Base-by-base conservation (phyloP, 2,888 invertebrate species). In the Lissocephala sabroskyi region DNA sequence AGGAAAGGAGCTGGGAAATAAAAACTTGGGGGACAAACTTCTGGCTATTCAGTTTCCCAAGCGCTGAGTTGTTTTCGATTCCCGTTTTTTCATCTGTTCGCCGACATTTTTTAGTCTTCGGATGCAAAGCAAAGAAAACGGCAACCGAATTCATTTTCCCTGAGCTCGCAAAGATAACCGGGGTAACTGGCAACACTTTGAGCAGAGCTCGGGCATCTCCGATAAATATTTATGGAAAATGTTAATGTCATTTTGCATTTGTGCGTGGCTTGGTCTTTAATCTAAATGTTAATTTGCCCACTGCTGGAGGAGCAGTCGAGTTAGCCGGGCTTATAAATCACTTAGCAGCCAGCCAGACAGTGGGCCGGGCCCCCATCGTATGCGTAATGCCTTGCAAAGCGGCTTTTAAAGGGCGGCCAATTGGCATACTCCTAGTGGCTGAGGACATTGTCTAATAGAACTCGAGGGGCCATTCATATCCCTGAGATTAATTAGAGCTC, bases 211-310 rank as follows among this genome's bases (percentile, higher is more conserved):
- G 11, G 30, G 52, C 44, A 46, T 13, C 56, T 52, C 55, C 55
- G 44, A 76, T 76, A 74, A 68, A 68, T 76, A 68, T 68, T 73
- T 76, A 68, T 68, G 68, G 23, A 68, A 68, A 76, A 68, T 68
- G 64, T 56, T 63, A 64, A 64, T 76, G 40, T 35, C 9, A 14
- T 35, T 35, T 35, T 35, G 10, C 16, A 10, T 13, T 35, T 17
- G 16, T 35, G 35, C 14, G n/a, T 30, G 30, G 23, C 23, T 23
- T 23, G 59, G 53, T 52, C 68, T 68, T 73, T 68, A 76, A 68
- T 68, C 67, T 68, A 68, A 68, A 68, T 68, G 67, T 76, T 68
- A 68, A 68, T 68, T 76, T 56, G 43, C 29, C 40, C 26, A 42
- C 19, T 7, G 40, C 7, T 40, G 26, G 32, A 43, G 16, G 13